Base-by-base conservation (phyloP, 2,888 invertebrate species). In the Orchesella flavescens region DNA sequence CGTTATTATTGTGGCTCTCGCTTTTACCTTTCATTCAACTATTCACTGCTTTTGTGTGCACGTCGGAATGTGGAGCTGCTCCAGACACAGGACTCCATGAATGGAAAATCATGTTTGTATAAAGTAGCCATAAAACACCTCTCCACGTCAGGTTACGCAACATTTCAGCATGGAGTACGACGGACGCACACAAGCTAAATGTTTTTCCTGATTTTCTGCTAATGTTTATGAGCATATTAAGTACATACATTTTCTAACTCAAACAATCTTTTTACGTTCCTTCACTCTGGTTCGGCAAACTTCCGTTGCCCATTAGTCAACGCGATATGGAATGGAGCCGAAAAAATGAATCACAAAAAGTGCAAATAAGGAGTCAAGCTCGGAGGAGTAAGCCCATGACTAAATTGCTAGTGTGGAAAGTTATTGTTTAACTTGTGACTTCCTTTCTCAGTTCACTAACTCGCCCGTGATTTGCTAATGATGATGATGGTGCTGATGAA, bases 71-170 rank as follows among this genome's bases (percentile, higher is more conserved):
- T 44, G 12, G 44, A 44, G 7, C 7, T 44, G 44, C 44, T 12
- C 34, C 49, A 49, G 49, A 49, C 15, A n/a, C n/a, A n/a, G n/a
- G n/a, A n/a, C n/a, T n/a, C n/a, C n/a, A 12, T 73, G 65, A 72
- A 73, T 79, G 53, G 73, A 65, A 79, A 71, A 78, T 65, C 72
- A 44, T 43, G 66, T 73, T 72, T 46, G 78, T 13, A 53, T 72
- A 69, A 68, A 81, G 68, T 55, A 66, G 74, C 66, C 59, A 74
- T 74, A 81, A 81, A 81, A 81, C 68, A 73, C 66, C 72, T 68
- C 65, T 59, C 57, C 46, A 53, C 69, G 69, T 61, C 43, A 65
- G 69, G 77, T 78, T 71, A 44, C 69, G 57, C 68, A 69, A 71
- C 49, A 68, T 53, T 57, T 76, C 57, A 65, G 53, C 75, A 75